These are phyloP conservation scores for Porites lutea DNA, from an alignment of 64 coral and sea anemone genomes.

Conservation along the genomic window DNA sequence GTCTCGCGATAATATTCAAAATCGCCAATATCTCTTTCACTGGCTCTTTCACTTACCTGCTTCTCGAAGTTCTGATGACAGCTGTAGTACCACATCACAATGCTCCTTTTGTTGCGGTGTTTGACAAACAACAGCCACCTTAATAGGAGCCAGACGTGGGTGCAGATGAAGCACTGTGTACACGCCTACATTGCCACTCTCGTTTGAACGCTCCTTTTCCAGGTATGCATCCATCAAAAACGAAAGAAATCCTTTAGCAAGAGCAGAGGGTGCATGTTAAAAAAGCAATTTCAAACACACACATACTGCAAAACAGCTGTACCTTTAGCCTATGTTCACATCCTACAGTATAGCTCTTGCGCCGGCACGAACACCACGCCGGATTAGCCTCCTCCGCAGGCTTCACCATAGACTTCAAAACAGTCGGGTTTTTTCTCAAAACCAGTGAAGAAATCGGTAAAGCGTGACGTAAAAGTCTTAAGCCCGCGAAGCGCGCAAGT, in stretches of 20 bases:
- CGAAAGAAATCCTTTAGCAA: constrained; percentile 79
- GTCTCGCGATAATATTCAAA: no score
- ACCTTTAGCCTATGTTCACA: no score
- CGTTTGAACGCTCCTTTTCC: constrained; percentile 68
- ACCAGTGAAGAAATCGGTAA: no score
- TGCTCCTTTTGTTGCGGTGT: constrained; percentile 65
- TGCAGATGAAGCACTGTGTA: constrained; percentile 78
- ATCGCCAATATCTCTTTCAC: not conserved
- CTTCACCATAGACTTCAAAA: no score
- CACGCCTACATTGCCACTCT: constrained; percentile 20
- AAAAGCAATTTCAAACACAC: no score
- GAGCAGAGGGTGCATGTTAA: not conserved
- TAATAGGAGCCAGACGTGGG: constrained; percentile 81
- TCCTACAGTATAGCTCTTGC: no score
- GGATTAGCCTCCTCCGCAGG: no score
- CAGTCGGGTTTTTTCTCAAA: no score
- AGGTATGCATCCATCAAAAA: constrained; percentile 86
- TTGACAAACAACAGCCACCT: constrained; percentile 82
- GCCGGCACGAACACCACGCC: no score
- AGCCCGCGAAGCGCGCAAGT: no score
- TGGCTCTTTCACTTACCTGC: constrained; percentile 56
- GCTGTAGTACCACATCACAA: constrained; percentile 68
- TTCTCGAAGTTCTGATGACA: constrained; percentile 83
- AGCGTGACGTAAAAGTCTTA: no score
- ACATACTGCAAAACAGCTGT: no score